Evolutionary conservation across 1,140 invertebrate species (phyloP).

Genomic region (Choristoneura fumiferana): DNA sequence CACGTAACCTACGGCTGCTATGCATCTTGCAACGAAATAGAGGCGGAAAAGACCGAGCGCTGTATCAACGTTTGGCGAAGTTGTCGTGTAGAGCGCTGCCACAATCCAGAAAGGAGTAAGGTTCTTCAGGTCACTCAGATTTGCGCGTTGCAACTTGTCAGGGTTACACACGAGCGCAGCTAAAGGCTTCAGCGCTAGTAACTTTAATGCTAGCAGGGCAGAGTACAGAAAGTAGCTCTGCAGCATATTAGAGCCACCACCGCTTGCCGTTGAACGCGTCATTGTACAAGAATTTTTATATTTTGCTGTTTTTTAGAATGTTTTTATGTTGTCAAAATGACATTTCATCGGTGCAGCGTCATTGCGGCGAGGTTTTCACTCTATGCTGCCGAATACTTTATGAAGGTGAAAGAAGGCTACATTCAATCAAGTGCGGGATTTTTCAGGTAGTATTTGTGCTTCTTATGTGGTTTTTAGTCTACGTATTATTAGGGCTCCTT

Average conservation of each 20-base stretch:
- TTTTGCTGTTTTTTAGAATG: neutral
- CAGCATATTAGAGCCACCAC: conserved; percentile 23
- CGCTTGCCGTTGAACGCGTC: neutral
- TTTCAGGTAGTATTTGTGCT: no score
- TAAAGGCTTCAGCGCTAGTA: conserved; percentile 41
- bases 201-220: conserved; percentile 44
- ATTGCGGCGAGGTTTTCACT: no score
- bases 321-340: neutral
- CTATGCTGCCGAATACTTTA: no score
- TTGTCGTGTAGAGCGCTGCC: conserved; percentile 50
- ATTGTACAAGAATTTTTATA: neutral
- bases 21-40: conserved; percentile 38
- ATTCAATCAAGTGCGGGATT: no score
- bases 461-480: no score
- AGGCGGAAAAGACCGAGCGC: conserved; percentile 35
- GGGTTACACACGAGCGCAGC: conserved; percentile 37
- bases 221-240: conserved; percentile 52
- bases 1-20: conserved; percentile 38
- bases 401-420: no score
- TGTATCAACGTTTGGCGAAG: conserved; percentile 34
- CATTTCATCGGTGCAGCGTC: no score
- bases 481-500: no score
- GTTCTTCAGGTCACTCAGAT: conserved; percentile 51
- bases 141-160: conserved; percentile 44
- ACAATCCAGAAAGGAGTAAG: conserved; percentile 53